These are phyloP conservation scores for Euplexia lucipara DNA, from an alignment of 2,888 invertebrate species.

Conservation along the genomic window DNA sequence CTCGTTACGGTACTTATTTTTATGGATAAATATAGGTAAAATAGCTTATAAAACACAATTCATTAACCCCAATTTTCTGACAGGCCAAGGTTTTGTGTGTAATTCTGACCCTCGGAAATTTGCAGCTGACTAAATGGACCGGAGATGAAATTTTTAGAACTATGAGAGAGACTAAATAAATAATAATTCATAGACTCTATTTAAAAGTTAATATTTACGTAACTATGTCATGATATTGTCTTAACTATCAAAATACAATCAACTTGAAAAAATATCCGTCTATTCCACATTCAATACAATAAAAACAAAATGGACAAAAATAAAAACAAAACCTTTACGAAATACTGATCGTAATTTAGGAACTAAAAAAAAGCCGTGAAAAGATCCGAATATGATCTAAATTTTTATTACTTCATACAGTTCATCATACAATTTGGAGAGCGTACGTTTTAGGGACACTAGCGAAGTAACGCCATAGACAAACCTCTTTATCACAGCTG, in stretches of 20 bases:
- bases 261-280: conserved; percentile 46
- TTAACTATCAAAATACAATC: conserved; percentile 12
- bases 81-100: not conserved
- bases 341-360: conserved; percentile 90
- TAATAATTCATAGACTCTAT: not conserved
- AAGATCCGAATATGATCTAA: conserved; percentile 62
- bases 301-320: conserved; percentile 47
- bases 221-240: conserved; percentile 41
- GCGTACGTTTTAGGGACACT: conserved; percentile 65
- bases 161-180: conserved; percentile 2
- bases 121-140: not conserved
- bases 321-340: conserved; percentile 72
- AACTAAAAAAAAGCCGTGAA: conserved; percentile 85
- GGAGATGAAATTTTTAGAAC: no score
- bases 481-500: conserved; percentile 90
- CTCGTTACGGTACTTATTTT: conserved; percentile 4
- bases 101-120: not conserved
- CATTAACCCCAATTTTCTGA: not conserved
- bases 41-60: conserved; percentile 2
- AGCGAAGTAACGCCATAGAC: conserved; percentile 82
- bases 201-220: conserved; percentile 1
- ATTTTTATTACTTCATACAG: conserved; percentile 48
- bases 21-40: not conserved
- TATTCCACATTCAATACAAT: conserved; percentile 43
- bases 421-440: conserved; percentile 54